Conservation (phyloP, 2,113 vertebrate species). For the Dendrocopos noguchii region DNA sequence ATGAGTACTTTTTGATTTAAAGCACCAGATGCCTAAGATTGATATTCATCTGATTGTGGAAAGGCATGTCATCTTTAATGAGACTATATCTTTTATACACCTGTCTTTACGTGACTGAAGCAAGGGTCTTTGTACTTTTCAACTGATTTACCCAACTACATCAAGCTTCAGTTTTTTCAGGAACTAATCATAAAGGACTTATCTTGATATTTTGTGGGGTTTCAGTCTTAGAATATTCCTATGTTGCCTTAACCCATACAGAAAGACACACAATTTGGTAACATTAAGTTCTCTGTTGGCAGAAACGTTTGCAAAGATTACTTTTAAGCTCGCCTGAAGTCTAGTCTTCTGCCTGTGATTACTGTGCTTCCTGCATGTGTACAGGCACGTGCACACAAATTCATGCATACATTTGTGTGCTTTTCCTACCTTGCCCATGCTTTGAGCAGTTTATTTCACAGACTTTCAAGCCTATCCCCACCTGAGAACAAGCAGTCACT, state of each 20-base stretch:
- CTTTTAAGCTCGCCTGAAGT: not conserved
- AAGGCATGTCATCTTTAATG: not conserved
- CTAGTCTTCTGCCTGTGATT: not conserved
- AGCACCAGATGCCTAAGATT: not conserved
- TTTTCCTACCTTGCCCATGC: not conserved
- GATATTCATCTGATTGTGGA: not conserved
- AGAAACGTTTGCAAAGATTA: not conserved
- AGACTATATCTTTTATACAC: not conserved
- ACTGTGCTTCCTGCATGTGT: no score
- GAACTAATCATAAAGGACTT: not conserved
- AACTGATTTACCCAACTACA: not conserved
- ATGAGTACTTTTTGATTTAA: not conserved
- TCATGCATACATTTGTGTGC: fast-evolving
- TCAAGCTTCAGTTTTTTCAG: not conserved
- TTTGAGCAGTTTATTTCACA: not conserved
- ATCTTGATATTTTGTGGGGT: not conserved
- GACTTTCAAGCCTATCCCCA: not conserved
- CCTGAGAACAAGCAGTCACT: not conserved
- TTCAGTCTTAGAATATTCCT: not conserved
- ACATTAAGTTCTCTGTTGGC: not conserved
- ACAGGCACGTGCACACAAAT: fast-evolving
- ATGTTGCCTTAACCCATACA: not conserved
- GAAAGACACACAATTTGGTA: not conserved
- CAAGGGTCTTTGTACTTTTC: not conserved
- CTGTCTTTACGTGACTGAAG: not conserved